phyloP scores from a whole-genome alignment of 2,888 invertebrate genomes.

The Euplagia quadripunctaria region DNA sequence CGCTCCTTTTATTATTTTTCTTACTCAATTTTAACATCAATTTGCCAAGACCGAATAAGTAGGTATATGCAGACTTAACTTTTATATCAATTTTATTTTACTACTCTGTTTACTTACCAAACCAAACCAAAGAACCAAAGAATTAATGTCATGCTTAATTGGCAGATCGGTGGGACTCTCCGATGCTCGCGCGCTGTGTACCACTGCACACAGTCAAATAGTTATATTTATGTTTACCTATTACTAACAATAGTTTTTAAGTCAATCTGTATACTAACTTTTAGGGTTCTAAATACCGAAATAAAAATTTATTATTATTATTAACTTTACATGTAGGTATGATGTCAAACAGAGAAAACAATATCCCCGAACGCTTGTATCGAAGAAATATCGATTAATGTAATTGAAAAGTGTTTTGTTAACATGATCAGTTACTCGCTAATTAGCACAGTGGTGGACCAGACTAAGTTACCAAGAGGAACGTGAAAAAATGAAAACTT shows the following conservation, averaged over 20 bases:
- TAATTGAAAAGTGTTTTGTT: not conserved
- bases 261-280: too few species aligned
- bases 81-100: not conserved
- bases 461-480: not conserved
- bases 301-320: too few species aligned
- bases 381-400: not conserved
- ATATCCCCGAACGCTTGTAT: not conserved
- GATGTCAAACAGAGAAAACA: not conserved
- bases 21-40: not conserved
- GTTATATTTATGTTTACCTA: too few species aligned
- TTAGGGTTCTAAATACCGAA: too few species aligned
- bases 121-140: too few species aligned
- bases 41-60: not conserved
- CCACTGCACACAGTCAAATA: too few species aligned
- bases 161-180: too few species aligned
- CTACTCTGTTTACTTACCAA: not conserved
- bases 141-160: too few species aligned
- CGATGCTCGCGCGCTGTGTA: too few species aligned
- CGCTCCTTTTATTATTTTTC: not conserved
- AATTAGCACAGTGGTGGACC: not conserved
- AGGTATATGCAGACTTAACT: not conserved
- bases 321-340: not conserved
- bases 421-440: not conserved
- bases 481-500: not conserved
- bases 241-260: too few species aligned